Base-by-base conservation (phyloP, 2,888 invertebrate species). In the Orthonychiurus folsomi region DNA sequence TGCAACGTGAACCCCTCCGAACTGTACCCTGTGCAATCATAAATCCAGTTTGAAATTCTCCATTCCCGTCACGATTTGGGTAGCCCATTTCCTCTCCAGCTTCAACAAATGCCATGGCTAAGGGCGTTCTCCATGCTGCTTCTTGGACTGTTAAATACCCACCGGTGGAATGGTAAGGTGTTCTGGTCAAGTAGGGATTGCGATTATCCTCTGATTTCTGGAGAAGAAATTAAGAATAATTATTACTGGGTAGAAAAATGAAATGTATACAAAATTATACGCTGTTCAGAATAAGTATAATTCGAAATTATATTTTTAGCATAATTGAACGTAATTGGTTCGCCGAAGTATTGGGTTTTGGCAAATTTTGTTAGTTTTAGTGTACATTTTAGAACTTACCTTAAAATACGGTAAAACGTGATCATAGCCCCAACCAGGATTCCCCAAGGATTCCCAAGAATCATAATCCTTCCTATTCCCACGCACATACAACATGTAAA, bases 1-100 rank as follows among this genome's bases (percentile, higher is more conserved):
- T 90, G 75, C 89, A 89, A 62, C 93, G 81, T 0, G 88, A 83
- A 0, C 87, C 92, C 62, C 91, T 80, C 62, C 92, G 79, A 84
- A 92, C 89, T n/a, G 91, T 93, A 75, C 85, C 90, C 77, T 93
- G 93, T 74, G 86, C 92, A 75, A 91, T 85, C 1, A 86, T 86
- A 75, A 88, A 91, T 5, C 91, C 93, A 0, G 92, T 90, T 76
- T 93, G 93, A 73, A 88, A 83, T 0, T 82, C 87, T 0, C 91
- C 92, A 75, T 93, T 93, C 0, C 90, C 82, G 77, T 93, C 93
- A 0, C 86, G 76, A 61, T 90, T 84, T 62, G 90, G 88, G 78
- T 92, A 93, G 25, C 92, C 92, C 87, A 91, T 88, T 77, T 93
- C 92, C 76, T 89, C 86, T n/a, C 88, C 92, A 0, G 91, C 92